Evolutionary conservation across 2,888 invertebrate genomes (phyloP).

Genomic region (Calliphora vomitoria): DNA sequence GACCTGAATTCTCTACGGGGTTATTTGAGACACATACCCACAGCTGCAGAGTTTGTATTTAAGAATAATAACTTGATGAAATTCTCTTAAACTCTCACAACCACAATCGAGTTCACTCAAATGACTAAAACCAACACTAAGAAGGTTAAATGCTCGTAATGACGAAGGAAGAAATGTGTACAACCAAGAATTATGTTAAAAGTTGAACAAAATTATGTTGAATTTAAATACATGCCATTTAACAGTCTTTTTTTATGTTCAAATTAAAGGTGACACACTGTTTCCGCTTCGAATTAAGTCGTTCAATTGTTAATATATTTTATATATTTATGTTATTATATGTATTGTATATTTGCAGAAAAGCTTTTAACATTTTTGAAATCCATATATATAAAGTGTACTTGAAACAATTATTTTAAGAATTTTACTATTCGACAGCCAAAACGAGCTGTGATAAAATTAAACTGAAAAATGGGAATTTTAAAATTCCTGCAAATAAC

Average conservation of each 20-base stretch:
- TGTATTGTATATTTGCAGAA: no score
- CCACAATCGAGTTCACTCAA: neutral
- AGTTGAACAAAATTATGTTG: slow-evolving; percentile 52
- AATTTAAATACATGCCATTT: slow-evolving; percentile 56
- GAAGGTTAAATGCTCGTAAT: slow-evolving; percentile 21
- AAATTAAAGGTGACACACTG: slow-evolving; percentile 1
- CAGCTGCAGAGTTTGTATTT: slow-evolving; percentile 16
- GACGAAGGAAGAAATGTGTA: neutral
- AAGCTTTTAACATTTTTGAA: no score
- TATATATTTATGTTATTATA: neutral
- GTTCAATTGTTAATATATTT: neutral
- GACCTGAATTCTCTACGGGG: neutral
- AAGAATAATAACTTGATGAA: slow-evolving; percentile 42
- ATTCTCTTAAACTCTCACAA: slow-evolving; percentile 27
- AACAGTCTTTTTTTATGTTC: neutral
- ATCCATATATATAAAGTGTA: no score
- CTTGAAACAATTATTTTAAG: no score
- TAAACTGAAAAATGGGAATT: no score
- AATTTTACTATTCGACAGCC: no score
- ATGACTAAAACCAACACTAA: slow-evolving; percentile 5
- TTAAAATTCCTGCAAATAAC: no score
- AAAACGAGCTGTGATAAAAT: no score
- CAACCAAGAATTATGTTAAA: slow-evolving; percentile 50
- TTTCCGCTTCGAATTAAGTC: neutral
- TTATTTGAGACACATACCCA: neutral